phyloP scores from a whole-genome alignment of 2,888 invertebrate genomes.

The Oegoconia quadripuncta region DNA sequence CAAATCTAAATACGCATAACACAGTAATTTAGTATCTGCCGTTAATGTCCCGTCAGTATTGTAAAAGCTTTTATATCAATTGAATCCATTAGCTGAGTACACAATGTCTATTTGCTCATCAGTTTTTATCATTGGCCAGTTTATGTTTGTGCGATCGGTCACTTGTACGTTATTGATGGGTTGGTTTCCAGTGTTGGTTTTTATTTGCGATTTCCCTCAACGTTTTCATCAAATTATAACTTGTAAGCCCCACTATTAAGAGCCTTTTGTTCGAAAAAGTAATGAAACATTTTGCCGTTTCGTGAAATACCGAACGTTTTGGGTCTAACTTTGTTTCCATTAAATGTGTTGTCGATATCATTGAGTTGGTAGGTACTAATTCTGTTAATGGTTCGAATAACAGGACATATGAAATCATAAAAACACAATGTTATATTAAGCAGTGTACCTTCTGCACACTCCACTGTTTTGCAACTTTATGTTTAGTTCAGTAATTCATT shows the following conservation, averaged over 20 bases:
- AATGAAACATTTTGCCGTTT: conserved; percentile 9
- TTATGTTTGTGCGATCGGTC: conserved; percentile 75
- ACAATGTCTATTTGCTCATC: conserved; percentile 77
- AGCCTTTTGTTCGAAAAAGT: conserved; percentile 7
- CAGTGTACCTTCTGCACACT: too few species aligned
- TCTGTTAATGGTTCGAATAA: neutral
- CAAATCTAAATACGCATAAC: conserved; percentile 12
- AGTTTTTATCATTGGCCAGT: conserved; percentile 77
- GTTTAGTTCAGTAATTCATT: neutral
- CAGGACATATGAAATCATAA: neutral
- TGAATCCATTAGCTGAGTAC: conserved; percentile 79
- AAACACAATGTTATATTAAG: neutral
- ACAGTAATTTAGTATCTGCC: conserved; percentile 52
- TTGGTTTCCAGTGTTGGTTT: conserved; percentile 52
- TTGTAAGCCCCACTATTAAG: conserved; percentile 14
- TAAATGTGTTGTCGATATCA: conserved; percentile 5
- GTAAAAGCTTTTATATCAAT: conserved; percentile 79
- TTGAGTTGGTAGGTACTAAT: neutral
- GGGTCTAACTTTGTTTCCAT: conserved; percentile 6
- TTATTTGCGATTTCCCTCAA: conserved; percentile 39
- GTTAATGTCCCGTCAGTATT: conserved; percentile 67
- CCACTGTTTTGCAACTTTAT: neutral
- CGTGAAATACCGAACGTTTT: conserved; percentile 2
- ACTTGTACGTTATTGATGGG: conserved; percentile 73
- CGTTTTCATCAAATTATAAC: conserved; percentile 24